These are phyloP conservation scores for Psittacus erithacus DNA, from an alignment of 2,113 vertebrate genomes.

Conservation along the genomic window DNA sequence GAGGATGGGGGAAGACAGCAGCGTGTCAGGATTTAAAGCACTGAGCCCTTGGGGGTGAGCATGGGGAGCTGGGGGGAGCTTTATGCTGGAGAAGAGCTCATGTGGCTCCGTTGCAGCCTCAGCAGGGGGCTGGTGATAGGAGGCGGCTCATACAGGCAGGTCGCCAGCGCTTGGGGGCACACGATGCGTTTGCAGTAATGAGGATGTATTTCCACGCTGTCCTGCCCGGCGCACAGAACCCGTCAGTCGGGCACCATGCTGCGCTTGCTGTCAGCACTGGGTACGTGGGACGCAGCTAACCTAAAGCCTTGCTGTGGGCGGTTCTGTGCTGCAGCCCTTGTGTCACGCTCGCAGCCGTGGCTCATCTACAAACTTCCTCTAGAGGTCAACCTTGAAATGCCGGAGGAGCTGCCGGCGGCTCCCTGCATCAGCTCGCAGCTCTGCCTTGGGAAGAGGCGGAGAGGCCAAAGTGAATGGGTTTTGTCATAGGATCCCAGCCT, in stretches of 20 bases:
- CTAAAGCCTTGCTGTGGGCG: background rate
- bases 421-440: background rate
- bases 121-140: background rate
- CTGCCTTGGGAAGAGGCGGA: background rate
- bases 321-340: fast-evolving
- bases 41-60: background rate
- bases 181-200: fast-evolving
- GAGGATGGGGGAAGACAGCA: background rate
- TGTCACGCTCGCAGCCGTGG: background rate
- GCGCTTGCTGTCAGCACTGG: fast-evolving
- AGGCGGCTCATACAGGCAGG: background rate
- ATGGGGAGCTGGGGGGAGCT: background rate
- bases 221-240: background rate
- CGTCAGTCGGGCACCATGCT: fast-evolving
- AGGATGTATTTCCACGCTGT: background rate
- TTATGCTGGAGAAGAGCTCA: background rate
- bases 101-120: fast-evolving
- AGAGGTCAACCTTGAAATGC: conserved; percentile 51
- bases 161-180: background rate
- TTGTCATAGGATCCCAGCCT: background rate
- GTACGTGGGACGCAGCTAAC: background rate
- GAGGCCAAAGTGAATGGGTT: background rate
- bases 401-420: background rate
- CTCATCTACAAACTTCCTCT: background rate
- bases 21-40: fast-evolving